Evolutionary conservation across 2,113 vertebrate species (phyloP), one percentile per base, ranked within the genome.

Genomic region (Anhinga anhinga): DNA sequence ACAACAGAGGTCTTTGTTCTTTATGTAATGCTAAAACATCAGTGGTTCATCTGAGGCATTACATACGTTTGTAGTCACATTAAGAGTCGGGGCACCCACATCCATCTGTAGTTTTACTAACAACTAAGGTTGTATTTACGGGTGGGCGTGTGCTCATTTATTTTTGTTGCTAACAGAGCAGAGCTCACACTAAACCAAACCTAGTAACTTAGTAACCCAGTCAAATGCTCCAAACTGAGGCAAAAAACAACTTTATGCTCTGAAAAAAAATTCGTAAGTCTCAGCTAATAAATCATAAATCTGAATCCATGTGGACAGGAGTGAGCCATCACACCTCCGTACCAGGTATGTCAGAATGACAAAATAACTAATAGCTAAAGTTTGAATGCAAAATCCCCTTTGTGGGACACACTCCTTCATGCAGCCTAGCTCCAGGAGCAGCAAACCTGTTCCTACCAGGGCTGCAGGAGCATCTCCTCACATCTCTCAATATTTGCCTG

Each of bases 41-140:
- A 79, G 78, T 19, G 62, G 93, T 92, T 95, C 74, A 91, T 69
- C 49, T 91, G 66, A 95, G 87, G 73, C 23, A 36, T 49, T 70
- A 61, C 67, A 66, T 79, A 73, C 2, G 25, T 85, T 73, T 77
- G 73, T 50, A 78, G 83, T 82, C 62, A 55, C 65, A 79, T 80
- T 90, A 83, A 82, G 87, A 85, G 56, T 58, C 21, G 20, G 52
- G 52, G 88, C 88, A 88, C 56, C 52, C 88, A 95, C 86, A 90
- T 30, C 88, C 95, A 94, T 83, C 74, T 95, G 93, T 62, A 74
- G 73, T 38, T 92, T 80, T 55, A 88, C 49, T 72, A 69, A 87
- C 61, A 82, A 65, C 85, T 85, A 76, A 87, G 66, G 61, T 87
- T 87, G 66, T 72, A 56, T 67, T 96, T 86, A 84, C 22, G 66